Base-by-base conservation (phyloP, 2,797 vertebrate species). In the Margarornis squamiger region DNA sequence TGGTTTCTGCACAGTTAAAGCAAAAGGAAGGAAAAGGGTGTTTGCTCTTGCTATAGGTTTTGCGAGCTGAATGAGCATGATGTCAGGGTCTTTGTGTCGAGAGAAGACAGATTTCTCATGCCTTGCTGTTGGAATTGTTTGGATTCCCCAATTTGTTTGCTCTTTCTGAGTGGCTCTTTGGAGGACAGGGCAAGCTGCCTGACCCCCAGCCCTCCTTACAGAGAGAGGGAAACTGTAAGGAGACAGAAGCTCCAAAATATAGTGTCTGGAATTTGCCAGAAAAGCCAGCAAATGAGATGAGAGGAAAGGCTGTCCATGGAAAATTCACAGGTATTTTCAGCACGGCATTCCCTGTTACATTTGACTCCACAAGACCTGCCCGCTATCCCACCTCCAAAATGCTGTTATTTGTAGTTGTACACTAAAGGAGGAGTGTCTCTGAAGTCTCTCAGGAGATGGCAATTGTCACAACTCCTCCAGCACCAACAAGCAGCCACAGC, bases 1-100 rank as follows among this genome's bases (percentile, higher is more conserved):
- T 30, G 16, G 32, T 62, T 73, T 78, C 82, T 92, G 81, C 30
- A 26, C 38, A 45, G 59, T 22, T 77, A 61, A 82, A 86, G 17
- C 30, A 14, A 84, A 86, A 81, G 70, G 93, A 96, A 95, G 94
- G 90, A 95, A 95, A 68, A 88, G 72, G 76, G 76, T 86, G 79
- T 95, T 94, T 95, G 82, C 43, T 19, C 23, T 80, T 66, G 51
- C 51, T 84, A 9, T 51, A 57, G 58, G 24, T 81, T 88, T 72
- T 68, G 38, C 86, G 61, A 24, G 61, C 15, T 93, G 70, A 94
- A 88, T 70, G 58, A 73, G n/a, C 43, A 54, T 85, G 92, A 93
- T 55, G 93, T 93, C 79, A 93, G 62, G n/a, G 39, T 81, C 8
- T 78, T 94, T 79, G 43, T 55, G 32, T 45, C 30, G 83, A 54